These are phyloP conservation scores for Plumapathes pennacea DNA, from an alignment of 92 coral and sea anemone species.

Conservation along the genomic window DNA sequence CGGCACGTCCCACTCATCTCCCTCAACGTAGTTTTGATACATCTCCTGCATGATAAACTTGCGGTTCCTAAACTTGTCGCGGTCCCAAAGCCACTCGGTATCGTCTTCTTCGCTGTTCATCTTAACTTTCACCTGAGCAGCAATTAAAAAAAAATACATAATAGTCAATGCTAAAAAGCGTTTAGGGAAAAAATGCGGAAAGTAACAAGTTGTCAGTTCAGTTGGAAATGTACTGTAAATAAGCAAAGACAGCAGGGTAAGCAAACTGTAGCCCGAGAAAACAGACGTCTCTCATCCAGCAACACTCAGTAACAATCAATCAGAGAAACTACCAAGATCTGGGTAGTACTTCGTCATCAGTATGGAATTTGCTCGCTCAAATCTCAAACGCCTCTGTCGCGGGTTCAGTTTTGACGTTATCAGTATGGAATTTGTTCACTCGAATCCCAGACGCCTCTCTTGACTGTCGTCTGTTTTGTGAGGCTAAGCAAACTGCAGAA, in stretches of 20 bases:
- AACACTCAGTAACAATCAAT: conserved; percentile 1
- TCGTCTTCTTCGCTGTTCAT: conserved; percentile 81
- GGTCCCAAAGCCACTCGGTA: conserved; percentile 89
- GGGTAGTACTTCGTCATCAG: conserved; percentile 1
- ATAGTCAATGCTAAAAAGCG: no score
- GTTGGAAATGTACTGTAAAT: no score
- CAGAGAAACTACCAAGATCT: conserved; percentile 10
- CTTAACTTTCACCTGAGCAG: conserved; percentile 65
- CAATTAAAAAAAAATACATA: neutral
- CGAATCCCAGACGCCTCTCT: neutral
- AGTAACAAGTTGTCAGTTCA: no score
- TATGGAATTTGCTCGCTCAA: neutral
- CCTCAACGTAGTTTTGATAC: conserved; percentile 87
- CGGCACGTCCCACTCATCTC: conserved; percentile 84
- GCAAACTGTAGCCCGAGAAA: no score
- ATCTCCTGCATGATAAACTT: conserved; percentile 91
- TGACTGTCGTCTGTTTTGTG: neutral
- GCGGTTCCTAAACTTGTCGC: conserved; percentile 84
- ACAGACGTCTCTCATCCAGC: neutral
- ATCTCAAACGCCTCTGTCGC: neutral
- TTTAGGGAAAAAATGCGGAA: no score
- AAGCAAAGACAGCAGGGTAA: neutral
- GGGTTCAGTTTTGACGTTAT: no score
- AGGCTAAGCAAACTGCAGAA: neutral
- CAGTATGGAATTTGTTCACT: no score